Evolutionary conservation across 1,140 invertebrate genomes (phyloP).

Genomic region (Samia ricini): DNA sequence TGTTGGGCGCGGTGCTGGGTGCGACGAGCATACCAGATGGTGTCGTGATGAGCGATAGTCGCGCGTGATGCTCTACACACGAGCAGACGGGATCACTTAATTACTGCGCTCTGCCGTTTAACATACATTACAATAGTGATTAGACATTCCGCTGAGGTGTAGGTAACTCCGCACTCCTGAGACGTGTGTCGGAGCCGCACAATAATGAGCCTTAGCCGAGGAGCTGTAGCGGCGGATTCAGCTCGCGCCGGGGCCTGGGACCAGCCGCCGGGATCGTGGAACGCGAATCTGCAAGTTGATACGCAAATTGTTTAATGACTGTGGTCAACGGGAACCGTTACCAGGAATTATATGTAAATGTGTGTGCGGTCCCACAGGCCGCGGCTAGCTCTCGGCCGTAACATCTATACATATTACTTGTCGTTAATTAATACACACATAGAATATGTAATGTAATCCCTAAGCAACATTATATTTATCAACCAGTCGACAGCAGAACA

Average conservation of each 20-base stretch:
- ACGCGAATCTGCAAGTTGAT: slow-evolving; percentile 37
- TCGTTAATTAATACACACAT: too few species aligned
- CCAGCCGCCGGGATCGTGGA: neutral
- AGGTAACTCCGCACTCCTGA: slow-evolving; percentile 34
- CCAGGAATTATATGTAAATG: neutral
- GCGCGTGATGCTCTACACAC: slow-evolving; percentile 40
- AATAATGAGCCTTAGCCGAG: slow-evolving; percentile 16
- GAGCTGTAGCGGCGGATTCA: neutral
- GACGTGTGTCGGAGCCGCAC: slow-evolving; percentile 16
- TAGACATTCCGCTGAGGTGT: slow-evolving; percentile 52
- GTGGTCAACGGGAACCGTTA: slow-evolving; percentile 19
- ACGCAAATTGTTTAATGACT: slow-evolving; percentile 71
- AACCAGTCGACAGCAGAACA: too few species aligned
- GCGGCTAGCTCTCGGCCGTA: neutral
- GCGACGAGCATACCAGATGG: slow-evolving; percentile 39
- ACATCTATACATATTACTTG: too few species aligned
- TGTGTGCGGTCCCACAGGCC: neutral
- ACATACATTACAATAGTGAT: slow-evolving; percentile 70
- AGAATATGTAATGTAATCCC: neutral
- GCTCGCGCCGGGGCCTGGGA: neutral
- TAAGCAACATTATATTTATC: neutral
- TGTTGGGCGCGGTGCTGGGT: slow-evolving; percentile 11
- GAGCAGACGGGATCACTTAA: slow-evolving; percentile 51
- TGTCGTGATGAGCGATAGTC: slow-evolving; percentile 49
- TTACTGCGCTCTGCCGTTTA: slow-evolving; percentile 60